Evolutionary conservation across 2,888 invertebrate species (phyloP).

Genomic region (Tortricodes alternella): DNA sequence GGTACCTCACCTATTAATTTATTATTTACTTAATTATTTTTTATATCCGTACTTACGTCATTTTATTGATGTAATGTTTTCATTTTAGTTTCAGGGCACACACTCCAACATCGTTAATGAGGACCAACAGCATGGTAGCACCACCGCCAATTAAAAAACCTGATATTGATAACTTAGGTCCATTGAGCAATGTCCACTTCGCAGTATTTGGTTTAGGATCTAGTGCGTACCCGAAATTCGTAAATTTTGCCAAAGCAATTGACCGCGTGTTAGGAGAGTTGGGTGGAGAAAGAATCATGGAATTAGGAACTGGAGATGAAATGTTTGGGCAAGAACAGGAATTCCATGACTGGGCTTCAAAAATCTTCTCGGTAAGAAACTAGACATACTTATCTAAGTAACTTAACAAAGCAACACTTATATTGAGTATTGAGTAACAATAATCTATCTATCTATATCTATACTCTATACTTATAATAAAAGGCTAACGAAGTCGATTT

Average conservation of each 20-base stretch:
- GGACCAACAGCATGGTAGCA: conserved; percentile 87
- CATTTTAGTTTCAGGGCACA: conserved; percentile 84
- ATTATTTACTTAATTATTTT: not conserved
- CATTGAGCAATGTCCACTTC: conserved; percentile 94
- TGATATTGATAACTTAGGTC: conserved; percentile 91
- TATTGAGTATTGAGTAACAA: too few species aligned
- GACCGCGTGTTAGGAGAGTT: conserved; percentile 94
- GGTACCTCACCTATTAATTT: conserved; percentile 37
- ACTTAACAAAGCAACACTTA: too few species aligned
- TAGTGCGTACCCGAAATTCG: conserved; percentile 97
- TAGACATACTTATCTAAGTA: not conserved
- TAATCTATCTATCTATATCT: too few species aligned
- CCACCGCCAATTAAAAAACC: conserved; percentile 79
- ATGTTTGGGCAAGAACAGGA: conserved; percentile 97
- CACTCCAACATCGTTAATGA: conserved; percentile 93
- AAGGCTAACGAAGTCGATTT: too few species aligned
- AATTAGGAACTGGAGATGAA: conserved; percentile 94
- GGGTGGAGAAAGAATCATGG: conserved; percentile 93
- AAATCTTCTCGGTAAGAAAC: conserved; percentile 89
- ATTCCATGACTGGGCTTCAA: conserved; percentile 94
- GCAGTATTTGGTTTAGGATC: conserved; percentile 97
- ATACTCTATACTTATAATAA: too few species aligned
- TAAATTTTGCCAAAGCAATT: conserved; percentile 95
- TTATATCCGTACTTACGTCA: not conserved
- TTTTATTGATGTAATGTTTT: conserved; percentile 32